Percentiles rank a stretch among this genome's conserved stretches.
phyloP scores from a whole-genome alignment of 2,113 vertebrate species.

The Semnornis frantzii region DNA sequence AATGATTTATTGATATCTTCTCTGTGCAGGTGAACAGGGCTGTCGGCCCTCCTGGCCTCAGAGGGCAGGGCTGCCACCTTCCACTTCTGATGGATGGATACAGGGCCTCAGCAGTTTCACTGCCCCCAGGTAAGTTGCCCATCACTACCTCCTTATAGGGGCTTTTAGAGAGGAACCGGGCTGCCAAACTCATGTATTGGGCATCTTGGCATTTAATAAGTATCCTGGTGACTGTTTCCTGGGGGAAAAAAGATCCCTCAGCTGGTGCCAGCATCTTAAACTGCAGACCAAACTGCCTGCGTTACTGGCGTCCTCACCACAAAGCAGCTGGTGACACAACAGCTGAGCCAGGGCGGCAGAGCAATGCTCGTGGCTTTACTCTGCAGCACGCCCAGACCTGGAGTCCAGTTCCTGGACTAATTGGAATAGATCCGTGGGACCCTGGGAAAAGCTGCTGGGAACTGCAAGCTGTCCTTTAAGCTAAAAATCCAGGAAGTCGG shows the following conservation, averaged over 20 bases:
- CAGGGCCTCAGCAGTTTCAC: not conserved
- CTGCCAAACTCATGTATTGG: not conserved
- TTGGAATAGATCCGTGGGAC: slow-evolving; percentile 41
- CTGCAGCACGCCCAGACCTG: not conserved
- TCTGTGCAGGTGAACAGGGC: accelerated
- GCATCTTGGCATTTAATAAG: not conserved
- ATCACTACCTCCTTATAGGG: not conserved
- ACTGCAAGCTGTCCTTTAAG: not conserved
- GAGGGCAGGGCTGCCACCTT: not conserved
- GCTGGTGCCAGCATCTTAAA: not conserved
- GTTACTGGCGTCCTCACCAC: not conserved
- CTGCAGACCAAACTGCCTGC: not conserved
- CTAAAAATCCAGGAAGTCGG: not conserved
- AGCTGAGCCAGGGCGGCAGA: not conserved
- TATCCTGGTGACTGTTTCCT: not conserved
- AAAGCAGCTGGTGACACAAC: accelerated
- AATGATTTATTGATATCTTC: accelerated
- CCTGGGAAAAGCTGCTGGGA: slow-evolving; percentile 2
- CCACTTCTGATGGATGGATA: accelerated
- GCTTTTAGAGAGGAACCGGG: not conserved
- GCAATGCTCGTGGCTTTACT: not conserved
- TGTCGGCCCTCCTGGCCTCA: not conserved
- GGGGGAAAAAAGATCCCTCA: not conserved
- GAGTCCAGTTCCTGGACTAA: not conserved
- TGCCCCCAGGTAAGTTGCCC: not conserved